Conservation (phyloP, 2,888 invertebrate species). For the Leptinotarsa juncta region DNA sequence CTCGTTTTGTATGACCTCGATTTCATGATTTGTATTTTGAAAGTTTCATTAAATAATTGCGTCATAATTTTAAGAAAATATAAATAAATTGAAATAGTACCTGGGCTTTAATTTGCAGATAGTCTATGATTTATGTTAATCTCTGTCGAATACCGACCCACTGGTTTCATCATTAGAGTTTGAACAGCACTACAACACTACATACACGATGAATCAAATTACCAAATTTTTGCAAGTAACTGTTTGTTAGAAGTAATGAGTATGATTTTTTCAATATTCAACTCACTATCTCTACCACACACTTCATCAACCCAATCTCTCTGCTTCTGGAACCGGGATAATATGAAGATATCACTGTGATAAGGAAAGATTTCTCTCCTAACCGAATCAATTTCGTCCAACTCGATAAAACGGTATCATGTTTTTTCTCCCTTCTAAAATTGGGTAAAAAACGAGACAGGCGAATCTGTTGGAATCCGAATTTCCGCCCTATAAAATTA, state of each 20-base stretch:
- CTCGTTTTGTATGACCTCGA: no score
- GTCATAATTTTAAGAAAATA: no score
- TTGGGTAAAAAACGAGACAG: background rate
- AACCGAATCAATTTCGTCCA: background rate
- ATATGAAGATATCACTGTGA: background rate
- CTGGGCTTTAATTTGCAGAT: no score
- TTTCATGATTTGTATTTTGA: no score
- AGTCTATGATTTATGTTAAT: no score
- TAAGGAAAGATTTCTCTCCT: background rate
- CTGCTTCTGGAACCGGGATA: background rate
- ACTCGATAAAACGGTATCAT: background rate
- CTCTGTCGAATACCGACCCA: no score
- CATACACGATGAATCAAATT: no score
- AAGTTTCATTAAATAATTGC: no score
- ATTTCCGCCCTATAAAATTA: background rate
- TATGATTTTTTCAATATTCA: background rate
- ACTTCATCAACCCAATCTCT: background rate
- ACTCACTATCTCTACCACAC: background rate
- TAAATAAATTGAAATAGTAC: no score
- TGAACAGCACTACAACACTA: no score
- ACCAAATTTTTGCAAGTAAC: no score
- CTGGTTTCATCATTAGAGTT: no score
- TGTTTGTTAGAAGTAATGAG: background rate
- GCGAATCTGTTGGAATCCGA: constrained; percentile 1
- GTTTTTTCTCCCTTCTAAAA: background rate